Evolutionary conservation across 1,140 invertebrate species (phyloP).

Genomic region (Lamellibrachia luymesi): DNA sequence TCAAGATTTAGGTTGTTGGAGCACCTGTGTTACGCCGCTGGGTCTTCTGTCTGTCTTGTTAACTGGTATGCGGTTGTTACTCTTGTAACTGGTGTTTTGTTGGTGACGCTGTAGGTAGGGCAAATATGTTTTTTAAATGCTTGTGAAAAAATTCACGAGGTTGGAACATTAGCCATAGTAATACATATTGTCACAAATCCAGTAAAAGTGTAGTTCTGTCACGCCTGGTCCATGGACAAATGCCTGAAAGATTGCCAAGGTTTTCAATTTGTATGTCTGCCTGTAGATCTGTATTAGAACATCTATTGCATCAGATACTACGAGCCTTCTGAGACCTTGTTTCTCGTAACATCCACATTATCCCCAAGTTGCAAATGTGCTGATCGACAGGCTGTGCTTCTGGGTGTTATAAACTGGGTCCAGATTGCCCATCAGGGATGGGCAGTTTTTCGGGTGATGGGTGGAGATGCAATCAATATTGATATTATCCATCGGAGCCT

Average conservation of each 20-base stretch:
- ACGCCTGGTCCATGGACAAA: not conserved
- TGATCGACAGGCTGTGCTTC: not conserved
- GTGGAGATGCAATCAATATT: not conserved
- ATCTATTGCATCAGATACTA: not conserved
- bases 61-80: not conserved
- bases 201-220: no score
- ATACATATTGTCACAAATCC: not conserved
- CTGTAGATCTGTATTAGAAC: not conserved
- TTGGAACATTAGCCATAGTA: not conserved
- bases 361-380: not conserved
- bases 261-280: not conserved
- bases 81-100: not conserved
- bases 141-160: not conserved
- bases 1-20: no score
- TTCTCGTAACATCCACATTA: conserved; percentile 16
- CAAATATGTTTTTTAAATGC: not conserved
- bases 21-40: no score
- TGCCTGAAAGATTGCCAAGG: not conserved
- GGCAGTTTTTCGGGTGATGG: not conserved
- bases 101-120: not conserved
- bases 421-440: not conserved
- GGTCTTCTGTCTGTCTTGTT: no score
- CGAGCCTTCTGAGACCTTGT: not conserved
- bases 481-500: not conserved
- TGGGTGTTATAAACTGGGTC: not conserved